phyloP scores from a whole-genome alignment of 2,888 invertebrate species.

The Lumbricus terrestris region DNA sequence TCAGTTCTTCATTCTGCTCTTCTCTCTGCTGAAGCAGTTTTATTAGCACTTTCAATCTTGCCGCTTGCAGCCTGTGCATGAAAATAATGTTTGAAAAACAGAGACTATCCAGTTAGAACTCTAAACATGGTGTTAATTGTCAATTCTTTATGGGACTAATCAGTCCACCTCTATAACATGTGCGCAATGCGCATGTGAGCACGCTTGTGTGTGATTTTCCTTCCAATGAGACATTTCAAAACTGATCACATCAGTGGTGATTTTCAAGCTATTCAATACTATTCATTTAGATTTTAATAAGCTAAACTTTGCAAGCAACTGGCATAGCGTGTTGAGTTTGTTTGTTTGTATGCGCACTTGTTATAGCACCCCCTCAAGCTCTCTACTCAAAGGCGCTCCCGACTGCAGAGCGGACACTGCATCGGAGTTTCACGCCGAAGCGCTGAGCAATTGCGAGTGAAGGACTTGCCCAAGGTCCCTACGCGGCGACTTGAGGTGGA shows the following conservation, averaged over 20 bases:
- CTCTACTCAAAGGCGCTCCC: too few relatives aligned
- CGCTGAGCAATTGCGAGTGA: too few relatives aligned
- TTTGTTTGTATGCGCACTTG: too few relatives aligned
- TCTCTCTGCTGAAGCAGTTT: conserved; percentile 66
- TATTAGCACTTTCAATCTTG: conserved; percentile 67
- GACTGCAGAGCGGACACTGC: too few relatives aligned
- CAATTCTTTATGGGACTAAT: background rate
- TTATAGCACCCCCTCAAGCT: too few relatives aligned
- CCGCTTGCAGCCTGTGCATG: conserved; percentile 53
- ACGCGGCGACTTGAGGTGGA: too few relatives aligned
- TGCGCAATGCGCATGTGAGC: too few relatives aligned
- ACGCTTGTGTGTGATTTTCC: background rate
- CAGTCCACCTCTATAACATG: too few relatives aligned
- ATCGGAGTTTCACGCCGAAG: too few relatives aligned
- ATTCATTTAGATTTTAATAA: background rate
- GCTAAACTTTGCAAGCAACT: background rate
- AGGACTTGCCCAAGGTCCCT: too few relatives aligned
- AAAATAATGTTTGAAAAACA: background rate
- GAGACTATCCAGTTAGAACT: background rate
- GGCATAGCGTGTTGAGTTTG: background rate
- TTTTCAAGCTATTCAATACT: background rate
- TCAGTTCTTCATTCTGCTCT: conserved; percentile 57
- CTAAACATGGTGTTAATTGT: background rate
- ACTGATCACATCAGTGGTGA: too few relatives aligned
- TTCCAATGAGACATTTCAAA: too few relatives aligned